phyloP scores from a whole-genome alignment of 2,113 vertebrate genomes.

The Silurus asotus region DNA sequence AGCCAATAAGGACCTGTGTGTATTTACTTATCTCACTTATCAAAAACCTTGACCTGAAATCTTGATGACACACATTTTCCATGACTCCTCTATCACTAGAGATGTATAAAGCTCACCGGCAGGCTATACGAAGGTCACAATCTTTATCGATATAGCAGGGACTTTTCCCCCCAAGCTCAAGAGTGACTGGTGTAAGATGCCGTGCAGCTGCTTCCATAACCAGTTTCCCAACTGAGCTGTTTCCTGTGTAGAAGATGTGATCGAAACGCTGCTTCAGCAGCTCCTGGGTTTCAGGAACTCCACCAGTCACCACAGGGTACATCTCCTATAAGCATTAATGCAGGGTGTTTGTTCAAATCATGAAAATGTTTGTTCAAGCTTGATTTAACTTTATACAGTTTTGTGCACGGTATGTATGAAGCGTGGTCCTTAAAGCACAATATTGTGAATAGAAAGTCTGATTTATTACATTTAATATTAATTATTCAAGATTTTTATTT shows the following conservation, averaged over 20 bases:
- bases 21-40: neutral
- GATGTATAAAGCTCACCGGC: slow-evolving; percentile 69
- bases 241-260: slow-evolving; percentile 88
- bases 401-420: neutral
- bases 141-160: slow-evolving; percentile 90
- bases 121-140: slow-evolving; percentile 80
- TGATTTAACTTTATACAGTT: neutral
- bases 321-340: slow-evolving; percentile 71
- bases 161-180: slow-evolving; percentile 93
- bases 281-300: slow-evolving; percentile 80
- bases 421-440: neutral
- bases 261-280: slow-evolving; percentile 83
- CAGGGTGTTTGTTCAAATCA: neutral
- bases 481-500: too few relatives aligned
- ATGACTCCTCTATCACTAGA: neutral
- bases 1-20: neutral
- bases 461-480: neutral
- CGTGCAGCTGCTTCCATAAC: slow-evolving; percentile 86
- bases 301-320: slow-evolving; percentile 81
- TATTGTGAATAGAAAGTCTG: neutral
- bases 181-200: slow-evolving; percentile 87
- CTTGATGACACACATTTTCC: neutral
- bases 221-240: slow-evolving; percentile 75
- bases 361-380: neutral
- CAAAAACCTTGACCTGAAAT: neutral